Conservation (phyloP, 2,797 vertebrate species). For the Ateles fusciceps region DNA sequence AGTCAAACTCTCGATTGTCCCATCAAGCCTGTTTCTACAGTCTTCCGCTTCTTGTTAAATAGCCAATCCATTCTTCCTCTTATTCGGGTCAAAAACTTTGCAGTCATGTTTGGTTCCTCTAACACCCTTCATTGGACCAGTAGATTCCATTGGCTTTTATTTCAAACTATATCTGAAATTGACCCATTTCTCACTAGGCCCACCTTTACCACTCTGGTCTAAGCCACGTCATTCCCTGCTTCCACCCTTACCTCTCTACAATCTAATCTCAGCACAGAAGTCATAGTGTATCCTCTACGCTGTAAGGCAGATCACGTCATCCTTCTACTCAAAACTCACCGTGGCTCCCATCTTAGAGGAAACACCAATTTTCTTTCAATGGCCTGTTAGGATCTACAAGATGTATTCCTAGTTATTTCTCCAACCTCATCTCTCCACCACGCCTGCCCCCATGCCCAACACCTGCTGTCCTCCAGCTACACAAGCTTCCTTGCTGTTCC, state of each 20-base stretch:
- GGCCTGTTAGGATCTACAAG: not conserved
- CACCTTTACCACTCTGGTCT: not conserved
- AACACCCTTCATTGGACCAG: not conserved
- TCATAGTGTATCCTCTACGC: not conserved
- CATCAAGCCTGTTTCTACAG: not conserved
- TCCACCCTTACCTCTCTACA: not conserved
- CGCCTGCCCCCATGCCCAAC: no score
- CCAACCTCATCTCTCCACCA: not conserved
- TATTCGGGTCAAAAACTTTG: not conserved
- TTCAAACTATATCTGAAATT: constrained; percentile 2
- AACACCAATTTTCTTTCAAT: not conserved
- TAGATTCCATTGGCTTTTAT: not conserved
- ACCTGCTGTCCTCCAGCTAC: not conserved
- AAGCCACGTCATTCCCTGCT: not conserved
- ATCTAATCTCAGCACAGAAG: not conserved
- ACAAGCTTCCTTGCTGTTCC: not conserved
- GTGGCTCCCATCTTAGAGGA: not conserved
- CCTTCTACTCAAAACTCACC: not conserved
- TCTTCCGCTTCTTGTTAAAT: not conserved
- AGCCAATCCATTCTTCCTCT: not conserved
- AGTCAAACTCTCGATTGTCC: not conserved
- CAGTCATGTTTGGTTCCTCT: not conserved
- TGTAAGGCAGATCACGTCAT: not conserved
- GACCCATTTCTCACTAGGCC: not conserved
- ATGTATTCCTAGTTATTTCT: not conserved